These are phyloP conservation scores for Ephydatia muelleri DNA, from an alignment of 37 sponge, comb jelly and placozoan genomes.

Conservation along the genomic window DNA sequence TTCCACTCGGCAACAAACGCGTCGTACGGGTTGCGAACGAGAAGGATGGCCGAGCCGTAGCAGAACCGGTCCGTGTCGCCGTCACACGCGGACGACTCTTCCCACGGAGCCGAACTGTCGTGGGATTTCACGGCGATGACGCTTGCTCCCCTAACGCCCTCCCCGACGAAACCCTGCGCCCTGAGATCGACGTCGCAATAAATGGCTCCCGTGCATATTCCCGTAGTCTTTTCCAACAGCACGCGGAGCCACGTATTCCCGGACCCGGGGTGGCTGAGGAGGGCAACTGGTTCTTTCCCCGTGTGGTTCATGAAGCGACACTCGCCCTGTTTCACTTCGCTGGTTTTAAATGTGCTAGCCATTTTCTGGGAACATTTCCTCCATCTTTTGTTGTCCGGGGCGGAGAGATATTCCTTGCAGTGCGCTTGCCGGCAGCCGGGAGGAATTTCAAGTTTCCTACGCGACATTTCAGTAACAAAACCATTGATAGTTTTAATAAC, in stretches of 20 bases:
- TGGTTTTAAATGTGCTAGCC: background rate
- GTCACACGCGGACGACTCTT: background rate
- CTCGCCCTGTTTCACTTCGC: background rate
- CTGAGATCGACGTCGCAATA: conserved; percentile 47
- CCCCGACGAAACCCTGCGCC: conserved; percentile 44
- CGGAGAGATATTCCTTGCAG: background rate
- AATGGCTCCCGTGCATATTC: conserved; percentile 46
- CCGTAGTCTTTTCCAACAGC: conserved; percentile 52
- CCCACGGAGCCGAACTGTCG: conserved; percentile 20
- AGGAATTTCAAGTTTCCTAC: background rate
- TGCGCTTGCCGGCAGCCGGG: background rate
- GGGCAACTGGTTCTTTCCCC: conserved; percentile 39
- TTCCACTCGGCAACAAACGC: conserved; percentile 60
- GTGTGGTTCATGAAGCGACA: conserved; percentile 43
- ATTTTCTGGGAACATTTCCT: background rate
- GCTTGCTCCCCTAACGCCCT: conserved; percentile 20
- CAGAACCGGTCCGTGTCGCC: background rate
- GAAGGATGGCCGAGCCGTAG: conserved; percentile 43
- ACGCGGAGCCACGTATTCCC: conserved; percentile 70
- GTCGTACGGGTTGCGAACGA: conserved; percentile 54
- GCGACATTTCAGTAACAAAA: background rate
- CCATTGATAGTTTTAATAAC: too few relatives aligned
- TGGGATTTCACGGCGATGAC: conserved; percentile 62
- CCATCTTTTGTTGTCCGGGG: background rate
- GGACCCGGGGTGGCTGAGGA: conserved; percentile 49